Evolutionary conservation across 1,140 invertebrate species (phyloP), one percentile per base, ranked within the genome.

Genomic region (Anadara kagoshimensis): DNA sequence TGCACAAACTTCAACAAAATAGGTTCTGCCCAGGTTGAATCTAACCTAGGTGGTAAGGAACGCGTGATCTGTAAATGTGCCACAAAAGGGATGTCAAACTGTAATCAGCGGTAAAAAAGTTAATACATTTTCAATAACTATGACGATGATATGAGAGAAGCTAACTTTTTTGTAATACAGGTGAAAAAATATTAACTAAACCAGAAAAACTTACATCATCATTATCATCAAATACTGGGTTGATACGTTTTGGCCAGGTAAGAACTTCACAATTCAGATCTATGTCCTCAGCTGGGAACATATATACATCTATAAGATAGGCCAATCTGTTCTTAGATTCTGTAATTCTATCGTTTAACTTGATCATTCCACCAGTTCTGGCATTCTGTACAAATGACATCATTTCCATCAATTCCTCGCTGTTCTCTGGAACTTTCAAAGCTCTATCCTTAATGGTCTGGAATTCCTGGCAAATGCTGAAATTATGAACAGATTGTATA

Each of bases 201-300:
- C 14, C 1, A 26, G 7, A 36, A 36, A 24, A 49, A 69, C 73
- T 74, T 83, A 90, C 89, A 77, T 88, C 82, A 69, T 88, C 87
- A 79, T 89, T 89, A 14, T 78, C 57, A 81, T 90, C 88, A 80
- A 90, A 90, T 1, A 89, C 79, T 22, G 87, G 85, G 57, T 85
- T 83, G 70, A 90, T 89, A 58, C 79, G 79, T 16, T 83, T 77
- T 14, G 88, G 88, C 87, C 89, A 89, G n/a, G 85, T 86, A 12
- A 90, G 81, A 16, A 86, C 84, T 54, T 87, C 78, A 64, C 82
- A 86, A 75, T 90, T 90, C 26, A 90, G 75, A 29, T 83, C 79
- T 66, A 90, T 83, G 67, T 90, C 89, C 29, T 87, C 86, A 18
- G 82, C 73, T 54, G 83, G 78, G 69, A 89, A 89, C 65, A 88